phyloP scores from a whole-genome alignment of 2,888 invertebrate species.

The Drosophila cognata region DNA sequence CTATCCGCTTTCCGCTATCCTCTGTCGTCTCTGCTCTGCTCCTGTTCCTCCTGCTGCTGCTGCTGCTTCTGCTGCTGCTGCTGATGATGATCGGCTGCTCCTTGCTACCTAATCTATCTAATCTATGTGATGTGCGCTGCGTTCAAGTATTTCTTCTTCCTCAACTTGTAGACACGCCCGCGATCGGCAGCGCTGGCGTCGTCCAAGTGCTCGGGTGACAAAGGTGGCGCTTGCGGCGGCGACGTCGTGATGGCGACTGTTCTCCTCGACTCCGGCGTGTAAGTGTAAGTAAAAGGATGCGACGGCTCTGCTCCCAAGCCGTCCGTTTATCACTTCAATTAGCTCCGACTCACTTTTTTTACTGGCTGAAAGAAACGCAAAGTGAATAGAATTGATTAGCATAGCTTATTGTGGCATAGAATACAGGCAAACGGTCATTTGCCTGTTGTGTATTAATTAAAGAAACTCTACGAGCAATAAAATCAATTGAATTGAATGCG shows the following conservation, averaged over 20 bases:
- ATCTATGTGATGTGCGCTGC: constrained; percentile 78
- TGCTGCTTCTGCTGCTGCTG: not conserved
- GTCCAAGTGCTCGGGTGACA: constrained; percentile 76
- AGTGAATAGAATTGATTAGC: not conserved
- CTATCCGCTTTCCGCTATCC: constrained; percentile 3
- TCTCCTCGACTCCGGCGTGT: constrained; percentile 70
- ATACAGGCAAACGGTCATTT: not conserved
- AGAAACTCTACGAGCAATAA: constrained; percentile 18
- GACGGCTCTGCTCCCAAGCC: constrained; percentile 55
- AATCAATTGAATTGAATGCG: constrained; percentile 22
- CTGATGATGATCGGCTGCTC: not conserved
- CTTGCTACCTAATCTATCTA: constrained; percentile 1
- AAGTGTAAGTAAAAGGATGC: constrained; percentile 37
- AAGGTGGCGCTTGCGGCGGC: constrained; percentile 78
- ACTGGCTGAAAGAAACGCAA: constrained; percentile 32
- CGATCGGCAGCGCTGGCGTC: constrained; percentile 78
- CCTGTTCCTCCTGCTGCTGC: not conserved
- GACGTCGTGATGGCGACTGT: constrained; percentile 84
- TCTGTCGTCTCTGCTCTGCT: constrained; percentile 11
- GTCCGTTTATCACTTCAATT: constrained; percentile 25
- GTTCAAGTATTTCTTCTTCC: constrained; percentile 82
- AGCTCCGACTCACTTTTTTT: constrained; percentile 5
- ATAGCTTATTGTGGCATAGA: not conserved
- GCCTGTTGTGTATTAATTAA: constrained; percentile 14
- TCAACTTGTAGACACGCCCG: constrained; percentile 83